phyloP scores from a whole-genome alignment of 2,797 vertebrate genomes.

The Gymnoscopelus microlampas region DNA sequence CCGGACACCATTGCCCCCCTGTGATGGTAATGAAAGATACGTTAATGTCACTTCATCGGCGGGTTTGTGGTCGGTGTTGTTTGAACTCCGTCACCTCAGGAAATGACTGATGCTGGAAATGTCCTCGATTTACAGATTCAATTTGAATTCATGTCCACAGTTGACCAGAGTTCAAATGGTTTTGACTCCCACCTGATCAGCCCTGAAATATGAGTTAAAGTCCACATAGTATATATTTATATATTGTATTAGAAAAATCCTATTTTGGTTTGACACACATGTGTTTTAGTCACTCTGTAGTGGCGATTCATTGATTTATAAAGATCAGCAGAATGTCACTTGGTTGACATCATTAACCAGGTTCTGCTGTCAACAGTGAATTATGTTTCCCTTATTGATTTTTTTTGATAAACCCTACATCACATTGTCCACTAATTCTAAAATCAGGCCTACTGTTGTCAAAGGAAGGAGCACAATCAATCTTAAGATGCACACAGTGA shows the following conservation, averaged over 20 bases:
- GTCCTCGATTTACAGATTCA: slow-evolving; percentile 50
- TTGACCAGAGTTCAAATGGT: slow-evolving; percentile 6
- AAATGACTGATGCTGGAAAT: slow-evolving; percentile 46
- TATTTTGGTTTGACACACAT: no score
- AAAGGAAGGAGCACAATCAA: slow-evolving; percentile 62
- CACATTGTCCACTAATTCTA: slow-evolving; percentile 17
- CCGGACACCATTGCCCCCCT: slow-evolving; percentile 38
- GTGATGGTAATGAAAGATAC: slow-evolving; percentile 63
- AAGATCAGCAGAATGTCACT: no score
- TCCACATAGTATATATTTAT: no score
- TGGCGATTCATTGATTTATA: no score
- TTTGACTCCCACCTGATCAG: slow-evolving; percentile 11
- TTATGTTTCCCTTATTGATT: background rate
- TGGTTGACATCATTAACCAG: no score
- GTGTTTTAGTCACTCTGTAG: no score
- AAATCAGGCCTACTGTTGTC: slow-evolving; percentile 22
- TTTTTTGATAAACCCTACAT: slow-evolving; percentile 19
- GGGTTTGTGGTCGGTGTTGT: slow-evolving; percentile 46
- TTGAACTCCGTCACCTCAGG: slow-evolving; percentile 47
- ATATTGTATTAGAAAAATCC: no score
- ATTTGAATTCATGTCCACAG: slow-evolving; percentile 22
- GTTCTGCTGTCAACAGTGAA: slow-evolving; percentile 18
- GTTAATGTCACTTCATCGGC: slow-evolving; percentile 50
- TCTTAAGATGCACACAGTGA: slow-evolving; percentile 20
- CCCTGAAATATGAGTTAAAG: background rate